These are phyloP conservation scores for Neolamprologus caudopunctatus DNA, from an alignment of 2,113 vertebrate species.

Conservation along the genomic window DNA sequence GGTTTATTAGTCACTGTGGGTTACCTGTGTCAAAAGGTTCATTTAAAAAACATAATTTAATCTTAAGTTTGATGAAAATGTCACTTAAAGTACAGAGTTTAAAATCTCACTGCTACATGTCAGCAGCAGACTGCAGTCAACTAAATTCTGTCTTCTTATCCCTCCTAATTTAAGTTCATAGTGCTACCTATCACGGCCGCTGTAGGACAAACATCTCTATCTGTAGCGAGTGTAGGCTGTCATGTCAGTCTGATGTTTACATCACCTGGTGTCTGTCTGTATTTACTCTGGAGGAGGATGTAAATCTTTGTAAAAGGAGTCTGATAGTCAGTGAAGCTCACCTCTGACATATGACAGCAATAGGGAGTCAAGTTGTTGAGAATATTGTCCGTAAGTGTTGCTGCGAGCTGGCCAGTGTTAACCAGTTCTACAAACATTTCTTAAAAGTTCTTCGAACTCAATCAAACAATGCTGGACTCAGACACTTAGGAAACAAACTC, in stretches of 20 bases:
- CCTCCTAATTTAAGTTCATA: neutral
- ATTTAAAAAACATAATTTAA: neutral
- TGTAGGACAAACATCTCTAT: neutral
- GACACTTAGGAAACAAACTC: neutral
- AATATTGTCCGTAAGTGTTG: neutral
- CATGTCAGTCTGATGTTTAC: neutral
- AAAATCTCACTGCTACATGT: neutral
- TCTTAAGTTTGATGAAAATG: neutral
- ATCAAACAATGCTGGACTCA: neutral
- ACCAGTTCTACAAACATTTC: neutral
- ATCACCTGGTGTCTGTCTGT: neutral
- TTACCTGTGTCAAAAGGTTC: neutral
- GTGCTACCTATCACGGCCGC: fast-evolving
- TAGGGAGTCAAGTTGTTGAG: neutral
- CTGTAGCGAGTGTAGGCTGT: neutral
- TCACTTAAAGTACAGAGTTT: neutral
- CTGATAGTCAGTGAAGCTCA: neutral
- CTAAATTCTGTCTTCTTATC: neutral
- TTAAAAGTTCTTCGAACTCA: neutral
- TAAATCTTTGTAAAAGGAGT: fast-evolving
- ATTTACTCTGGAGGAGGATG: neutral
- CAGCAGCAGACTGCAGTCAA: neutral
- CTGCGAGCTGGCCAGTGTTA: neutral
- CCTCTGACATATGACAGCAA: neutral
- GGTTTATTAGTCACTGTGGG: neutral